These are phyloP conservation scores for Drosophila pullipes DNA, from an alignment of 2,888 invertebrate genomes.

Conservation along the genomic window DNA sequence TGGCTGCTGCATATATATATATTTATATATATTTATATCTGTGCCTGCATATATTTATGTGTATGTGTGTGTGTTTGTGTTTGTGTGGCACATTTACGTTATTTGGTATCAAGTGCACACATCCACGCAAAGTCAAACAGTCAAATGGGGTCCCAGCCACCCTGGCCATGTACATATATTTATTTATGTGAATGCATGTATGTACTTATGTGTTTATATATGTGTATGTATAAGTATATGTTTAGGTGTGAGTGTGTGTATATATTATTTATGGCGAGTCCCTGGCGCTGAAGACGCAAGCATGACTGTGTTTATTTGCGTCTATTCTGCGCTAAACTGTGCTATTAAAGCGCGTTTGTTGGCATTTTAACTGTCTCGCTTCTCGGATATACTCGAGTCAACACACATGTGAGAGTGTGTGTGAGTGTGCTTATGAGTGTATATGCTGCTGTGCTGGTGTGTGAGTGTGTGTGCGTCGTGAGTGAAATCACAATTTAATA, in stretches of 20 bases:
- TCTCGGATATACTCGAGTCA: slow-evolving; percentile 51
- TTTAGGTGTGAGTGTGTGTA: background rate
- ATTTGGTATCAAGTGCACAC: slow-evolving; percentile 75
- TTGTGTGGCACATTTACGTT: slow-evolving; percentile 70
- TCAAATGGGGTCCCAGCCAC: slow-evolving; percentile 41
- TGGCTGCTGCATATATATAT: slow-evolving; percentile 52
- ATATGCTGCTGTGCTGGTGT: background rate
- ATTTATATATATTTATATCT: slow-evolving; percentile 32
- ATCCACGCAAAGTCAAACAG: slow-evolving; percentile 58
- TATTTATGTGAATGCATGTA: slow-evolving; percentile 25
- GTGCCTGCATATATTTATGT: background rate
- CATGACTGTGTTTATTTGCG: slow-evolving; percentile 78
- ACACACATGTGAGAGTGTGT: slow-evolving; percentile 4
- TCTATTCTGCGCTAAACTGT: slow-evolving; percentile 81
- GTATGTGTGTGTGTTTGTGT: slow-evolving; percentile 35
- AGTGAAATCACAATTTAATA: slow-evolving; percentile 80
- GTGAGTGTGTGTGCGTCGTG: slow-evolving; percentile 48
- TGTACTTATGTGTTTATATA: slow-evolving; percentile 1
- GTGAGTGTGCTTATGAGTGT: slow-evolving; percentile 13
- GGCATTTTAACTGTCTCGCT: slow-evolving; percentile 70
- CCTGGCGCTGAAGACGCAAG: slow-evolving; percentile 59
- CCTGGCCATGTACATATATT: slow-evolving; percentile 40
- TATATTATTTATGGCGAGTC: slow-evolving; percentile 62
- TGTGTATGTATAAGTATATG: background rate
- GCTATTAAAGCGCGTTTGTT: slow-evolving; percentile 80